phyloP scores from a whole-genome alignment of 2,113 vertebrate genomes.

The Ramphastos sulfuratus region DNA sequence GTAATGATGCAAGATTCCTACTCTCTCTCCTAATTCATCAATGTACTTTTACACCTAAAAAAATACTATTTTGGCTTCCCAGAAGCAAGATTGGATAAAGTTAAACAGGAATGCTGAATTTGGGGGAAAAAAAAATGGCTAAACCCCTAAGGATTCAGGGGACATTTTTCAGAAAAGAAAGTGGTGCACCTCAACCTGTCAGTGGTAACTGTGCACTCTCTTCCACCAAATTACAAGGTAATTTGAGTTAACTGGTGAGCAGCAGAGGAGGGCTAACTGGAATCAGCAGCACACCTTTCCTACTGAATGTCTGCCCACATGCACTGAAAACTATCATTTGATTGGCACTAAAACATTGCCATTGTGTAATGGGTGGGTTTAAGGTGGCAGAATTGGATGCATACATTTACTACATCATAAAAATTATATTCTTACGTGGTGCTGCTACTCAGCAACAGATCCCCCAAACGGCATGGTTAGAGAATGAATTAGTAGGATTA shows the following conservation, averaged over 20 bases:
- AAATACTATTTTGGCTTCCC: not conserved
- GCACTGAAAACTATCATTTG: not conserved
- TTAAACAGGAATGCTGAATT: not conserved
- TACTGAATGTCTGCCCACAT: not conserved
- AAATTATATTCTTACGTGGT: not conserved
- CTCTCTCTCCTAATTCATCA: not conserved
- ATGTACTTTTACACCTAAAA: not conserved
- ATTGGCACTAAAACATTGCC: not conserved
- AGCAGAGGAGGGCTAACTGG: not conserved
- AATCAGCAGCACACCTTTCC: not conserved
- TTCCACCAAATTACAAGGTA: not conserved
- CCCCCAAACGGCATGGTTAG: not conserved
- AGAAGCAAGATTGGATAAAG: not conserved
- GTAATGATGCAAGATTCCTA: not conserved
- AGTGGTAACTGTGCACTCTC: not conserved
- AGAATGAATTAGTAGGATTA: not conserved
- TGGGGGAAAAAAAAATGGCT: not conserved
- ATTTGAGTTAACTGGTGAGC: not conserved
- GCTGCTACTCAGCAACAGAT: not conserved
- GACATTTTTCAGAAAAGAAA: not conserved
- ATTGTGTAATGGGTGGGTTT: not conserved
- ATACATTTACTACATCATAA: not conserved
- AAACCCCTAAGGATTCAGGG: not conserved
- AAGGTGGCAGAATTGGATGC: not conserved
- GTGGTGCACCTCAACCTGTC: not conserved